Conservation (phyloP, 1,140 invertebrate species). For the Diorhabda elongata region DNA sequence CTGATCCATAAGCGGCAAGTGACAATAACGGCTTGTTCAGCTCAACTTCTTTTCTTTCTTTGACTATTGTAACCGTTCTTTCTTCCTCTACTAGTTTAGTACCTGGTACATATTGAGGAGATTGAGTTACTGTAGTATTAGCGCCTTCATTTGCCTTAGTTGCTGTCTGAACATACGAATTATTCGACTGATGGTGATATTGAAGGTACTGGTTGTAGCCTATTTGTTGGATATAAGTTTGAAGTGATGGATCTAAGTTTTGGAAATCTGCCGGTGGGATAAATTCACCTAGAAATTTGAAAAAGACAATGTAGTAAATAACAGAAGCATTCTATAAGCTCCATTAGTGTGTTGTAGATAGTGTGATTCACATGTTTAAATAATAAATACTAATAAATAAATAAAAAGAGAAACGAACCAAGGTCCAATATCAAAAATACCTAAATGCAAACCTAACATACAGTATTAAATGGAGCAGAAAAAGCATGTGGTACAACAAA, state of each 20-base stretch:
- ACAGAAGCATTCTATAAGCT: too few species aligned
- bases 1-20: constrained; percentile 55
- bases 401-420: too few species aligned
- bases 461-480: too few species aligned
- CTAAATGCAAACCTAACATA: too few species aligned
- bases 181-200: constrained; percentile 33
- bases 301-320: too few species aligned
- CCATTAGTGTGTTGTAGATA: too few species aligned
- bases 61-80: constrained; percentile 3
- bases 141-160: constrained; percentile 38
- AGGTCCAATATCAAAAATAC: too few species aligned
- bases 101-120: constrained; percentile 7
- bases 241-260: constrained; percentile 33
- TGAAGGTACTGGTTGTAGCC: constrained; percentile 41
- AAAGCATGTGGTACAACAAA: too few species aligned
- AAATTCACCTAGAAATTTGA: constrained; percentile 6
- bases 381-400: too few species aligned
- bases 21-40: constrained; percentile 47
- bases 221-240: constrained; percentile 40
- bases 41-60: neutral
- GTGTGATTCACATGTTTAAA: too few species aligned
- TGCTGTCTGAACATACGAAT: constrained; percentile 43
- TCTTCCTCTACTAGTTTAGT: constrained; percentile 3
- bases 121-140: constrained; percentile 27
- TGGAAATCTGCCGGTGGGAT: constrained; percentile 27